These are phyloP conservation scores for Lonchura striata DNA, from an alignment of 2,113 vertebrate genomes.

Conservation along the genomic window DNA sequence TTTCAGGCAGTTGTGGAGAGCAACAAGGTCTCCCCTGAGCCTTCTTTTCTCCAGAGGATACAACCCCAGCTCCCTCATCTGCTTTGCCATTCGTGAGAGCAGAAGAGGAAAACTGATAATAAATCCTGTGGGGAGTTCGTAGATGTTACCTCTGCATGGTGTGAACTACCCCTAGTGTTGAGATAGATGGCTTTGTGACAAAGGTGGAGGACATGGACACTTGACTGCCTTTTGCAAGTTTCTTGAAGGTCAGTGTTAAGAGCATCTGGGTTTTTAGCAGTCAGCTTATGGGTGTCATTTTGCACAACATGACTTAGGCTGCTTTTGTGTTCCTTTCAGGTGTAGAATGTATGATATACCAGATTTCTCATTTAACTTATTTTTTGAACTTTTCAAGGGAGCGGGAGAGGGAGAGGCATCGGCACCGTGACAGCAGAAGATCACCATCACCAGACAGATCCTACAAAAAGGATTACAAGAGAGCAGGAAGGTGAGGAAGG, in stretches of 20 bases:
- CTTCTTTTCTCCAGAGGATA: not conserved
- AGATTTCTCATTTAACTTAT: constrained; percentile 29
- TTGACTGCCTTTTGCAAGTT: not conserved
- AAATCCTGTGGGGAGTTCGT: not conserved
- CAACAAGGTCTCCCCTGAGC: rapidly evolving
- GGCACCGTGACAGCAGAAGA: constrained; percentile 85
- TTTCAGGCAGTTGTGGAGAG: not conserved
- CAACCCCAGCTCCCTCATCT: not conserved
- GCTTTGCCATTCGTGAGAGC: not conserved
- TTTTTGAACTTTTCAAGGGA: constrained; percentile 74
- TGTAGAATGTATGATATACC: not conserved
- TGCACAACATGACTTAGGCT: not conserved
- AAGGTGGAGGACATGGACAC: not conserved
- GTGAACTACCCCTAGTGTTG: rapidly evolving
- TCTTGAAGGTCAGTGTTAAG: not conserved
- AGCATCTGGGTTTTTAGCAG: not conserved
- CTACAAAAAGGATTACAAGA: constrained; percentile 86
- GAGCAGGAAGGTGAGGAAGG: constrained; percentile 80
- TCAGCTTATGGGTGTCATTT: not conserved
- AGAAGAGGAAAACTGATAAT: not conserved
- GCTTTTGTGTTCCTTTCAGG: not conserved
- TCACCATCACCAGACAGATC: constrained; percentile 85
- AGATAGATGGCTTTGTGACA: not conserved
- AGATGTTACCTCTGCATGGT: not conserved
- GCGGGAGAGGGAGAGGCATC: constrained; percentile 84